Conservation (phyloP, 2,113 vertebrate genomes). For the Onychostoma macrolepis region DNA sequence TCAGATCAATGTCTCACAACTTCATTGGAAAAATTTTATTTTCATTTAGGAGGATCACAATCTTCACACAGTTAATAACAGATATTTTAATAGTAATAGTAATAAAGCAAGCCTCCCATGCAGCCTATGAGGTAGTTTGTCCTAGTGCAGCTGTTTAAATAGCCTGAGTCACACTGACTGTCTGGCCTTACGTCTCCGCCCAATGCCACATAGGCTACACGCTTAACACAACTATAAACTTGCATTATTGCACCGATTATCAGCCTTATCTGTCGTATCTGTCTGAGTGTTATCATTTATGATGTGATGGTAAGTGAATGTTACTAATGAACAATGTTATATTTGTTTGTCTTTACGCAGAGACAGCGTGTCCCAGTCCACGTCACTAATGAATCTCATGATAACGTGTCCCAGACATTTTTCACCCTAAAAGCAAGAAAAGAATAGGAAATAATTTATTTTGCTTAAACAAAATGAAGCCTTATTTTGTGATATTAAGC, state of each 20-base stretch:
- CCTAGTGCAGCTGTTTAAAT: background rate
- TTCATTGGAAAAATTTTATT: background rate
- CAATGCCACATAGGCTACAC: background rate
- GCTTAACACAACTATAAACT: background rate
- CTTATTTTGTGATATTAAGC: background rate
- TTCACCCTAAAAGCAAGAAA: background rate
- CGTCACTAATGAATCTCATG: background rate
- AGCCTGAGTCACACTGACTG: background rate
- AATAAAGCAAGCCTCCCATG: background rate
- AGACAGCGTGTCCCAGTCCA: background rate
- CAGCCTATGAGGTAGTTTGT: background rate
- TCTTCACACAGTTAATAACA: background rate
- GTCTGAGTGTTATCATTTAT: background rate
- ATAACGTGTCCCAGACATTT: background rate
- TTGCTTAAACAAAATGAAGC: background rate
- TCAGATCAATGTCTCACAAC: background rate
- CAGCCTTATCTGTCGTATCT: background rate
- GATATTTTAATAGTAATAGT: background rate
- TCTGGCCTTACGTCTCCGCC: background rate
- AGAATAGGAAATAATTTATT: background rate
- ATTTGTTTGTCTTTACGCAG: background rate
- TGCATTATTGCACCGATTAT: background rate
- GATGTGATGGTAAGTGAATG: background rate
- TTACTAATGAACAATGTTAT: background rate
- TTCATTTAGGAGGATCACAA: background rate